Evolutionary conservation across 2,113 vertebrate species (phyloP).

Genomic region (Nibea coibor): DNA sequence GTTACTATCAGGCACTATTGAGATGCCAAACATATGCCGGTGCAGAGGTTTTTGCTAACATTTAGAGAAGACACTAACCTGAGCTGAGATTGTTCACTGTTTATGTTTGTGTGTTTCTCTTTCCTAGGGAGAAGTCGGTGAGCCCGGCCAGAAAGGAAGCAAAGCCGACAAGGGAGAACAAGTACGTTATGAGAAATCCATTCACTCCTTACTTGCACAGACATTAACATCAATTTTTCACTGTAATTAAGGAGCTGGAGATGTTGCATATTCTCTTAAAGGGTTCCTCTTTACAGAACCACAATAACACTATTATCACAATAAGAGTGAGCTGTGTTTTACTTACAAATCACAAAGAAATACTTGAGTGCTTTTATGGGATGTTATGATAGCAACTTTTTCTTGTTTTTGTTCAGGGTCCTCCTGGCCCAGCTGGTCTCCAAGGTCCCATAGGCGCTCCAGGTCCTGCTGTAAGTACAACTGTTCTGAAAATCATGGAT

Average conservation of each 20-base stretch:
- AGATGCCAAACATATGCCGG: conserved; percentile 49
- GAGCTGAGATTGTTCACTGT: conserved; percentile 9
- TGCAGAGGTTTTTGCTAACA: conserved; percentile 58
- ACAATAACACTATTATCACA: background rate
- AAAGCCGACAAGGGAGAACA: conserved; percentile 98
- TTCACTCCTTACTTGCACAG: background rate
- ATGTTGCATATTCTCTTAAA: background rate
- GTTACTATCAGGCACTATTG: conserved; percentile 13
- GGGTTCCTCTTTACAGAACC: background rate
- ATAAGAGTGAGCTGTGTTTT: background rate
- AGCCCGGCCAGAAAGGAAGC: conserved; percentile 96
- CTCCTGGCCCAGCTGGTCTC: conserved; percentile 93
- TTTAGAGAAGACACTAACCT: conserved; percentile 6
- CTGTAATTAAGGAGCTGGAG: background rate
- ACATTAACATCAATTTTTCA: background rate
- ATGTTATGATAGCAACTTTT: background rate
- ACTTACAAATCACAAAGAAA: background rate
- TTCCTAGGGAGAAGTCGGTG: conserved; percentile 95
- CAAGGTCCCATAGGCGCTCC: conserved; percentile 96
- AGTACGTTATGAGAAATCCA: conserved; percentile 74
- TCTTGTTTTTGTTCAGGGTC: conserved; percentile 86
- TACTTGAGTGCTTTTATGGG: background rate
- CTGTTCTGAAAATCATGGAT: background rate
- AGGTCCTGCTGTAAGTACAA: conserved; percentile 92
- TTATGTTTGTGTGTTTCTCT: conserved; percentile 54